Percentiles rank a stretch among this genome's conserved stretches.
phyloP scores from a whole-genome alignment of 1,140 invertebrate species.

The Odontomachus brunneus region DNA sequence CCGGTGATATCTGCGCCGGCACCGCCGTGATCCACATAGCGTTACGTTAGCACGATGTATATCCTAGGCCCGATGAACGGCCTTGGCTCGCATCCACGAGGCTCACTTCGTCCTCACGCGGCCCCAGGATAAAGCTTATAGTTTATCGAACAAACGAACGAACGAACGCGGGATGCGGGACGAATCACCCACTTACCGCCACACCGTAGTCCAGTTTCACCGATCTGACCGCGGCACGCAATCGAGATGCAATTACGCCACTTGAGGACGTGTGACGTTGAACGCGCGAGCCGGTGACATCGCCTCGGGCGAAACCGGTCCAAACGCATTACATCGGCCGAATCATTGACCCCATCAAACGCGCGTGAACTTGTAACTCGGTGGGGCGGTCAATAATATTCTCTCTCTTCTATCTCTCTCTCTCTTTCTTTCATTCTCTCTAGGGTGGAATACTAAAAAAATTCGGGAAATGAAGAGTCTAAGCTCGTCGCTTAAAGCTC shows the following conservation, averaged over 20 bases:
- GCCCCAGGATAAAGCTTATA: conserved; percentile 16
- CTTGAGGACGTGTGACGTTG: neutral
- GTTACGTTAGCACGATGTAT: neutral
- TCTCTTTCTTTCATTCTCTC: no score
- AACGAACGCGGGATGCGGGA: conserved; percentile 1
- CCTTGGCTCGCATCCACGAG: conserved; percentile 12
- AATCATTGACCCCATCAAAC: conserved; percentile 22
- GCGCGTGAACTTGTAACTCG: neutral
- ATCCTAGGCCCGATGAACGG: neutral
- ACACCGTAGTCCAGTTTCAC: conserved; percentile 10
- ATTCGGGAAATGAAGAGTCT: neutral
- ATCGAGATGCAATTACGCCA: conserved; percentile 28
- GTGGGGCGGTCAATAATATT: no score
- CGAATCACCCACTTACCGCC: conserved; percentile 15
- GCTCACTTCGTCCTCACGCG: neutral
- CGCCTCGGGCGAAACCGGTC: neutral
- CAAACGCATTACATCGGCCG: neutral
- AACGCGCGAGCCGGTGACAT: neutral
- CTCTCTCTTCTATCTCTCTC: no score
- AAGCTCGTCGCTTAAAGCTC: no score
- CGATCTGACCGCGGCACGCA: no score
- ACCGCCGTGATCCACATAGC: conserved; percentile 1
- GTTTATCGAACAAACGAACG: neutral
- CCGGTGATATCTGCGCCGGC: conserved; percentile 18
- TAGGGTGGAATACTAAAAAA: neutral